Conservation (phyloP, 2,888 invertebrate species). For the Bedellia somnulentella region DNA sequence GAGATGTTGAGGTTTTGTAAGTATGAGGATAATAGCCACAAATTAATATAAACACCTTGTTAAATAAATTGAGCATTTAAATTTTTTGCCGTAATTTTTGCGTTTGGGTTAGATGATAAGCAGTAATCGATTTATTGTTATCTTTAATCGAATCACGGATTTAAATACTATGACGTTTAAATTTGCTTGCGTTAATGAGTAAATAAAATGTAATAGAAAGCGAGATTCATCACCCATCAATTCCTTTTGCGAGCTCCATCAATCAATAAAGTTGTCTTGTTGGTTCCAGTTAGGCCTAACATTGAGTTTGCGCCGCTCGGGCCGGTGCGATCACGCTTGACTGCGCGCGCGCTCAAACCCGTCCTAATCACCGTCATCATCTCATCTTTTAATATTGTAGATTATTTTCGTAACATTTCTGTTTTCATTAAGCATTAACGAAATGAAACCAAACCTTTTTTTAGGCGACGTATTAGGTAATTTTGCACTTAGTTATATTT, state of each 20-base stretch:
- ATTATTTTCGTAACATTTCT: conserved; percentile 36
- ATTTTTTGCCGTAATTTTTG: too few species aligned
- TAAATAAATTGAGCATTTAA: conserved; percentile 15
- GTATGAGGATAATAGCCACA: conserved; percentile 26
- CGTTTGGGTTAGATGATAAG: too few species aligned
- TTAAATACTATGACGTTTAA: too few species aligned
- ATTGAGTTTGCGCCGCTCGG: conserved; percentile 23
- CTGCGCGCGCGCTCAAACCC: conserved; percentile 22
- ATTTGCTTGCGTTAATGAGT: too few species aligned
- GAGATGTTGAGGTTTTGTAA: conserved; percentile 24
- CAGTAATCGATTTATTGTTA: too few species aligned
- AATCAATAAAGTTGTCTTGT: conserved; percentile 30
- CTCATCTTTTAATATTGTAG: conserved; percentile 40
- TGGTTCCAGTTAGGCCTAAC: conserved; percentile 48
- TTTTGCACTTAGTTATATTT: conserved; percentile 41
- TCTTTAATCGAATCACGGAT: too few species aligned
- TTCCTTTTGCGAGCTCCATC: conserved; percentile 33
- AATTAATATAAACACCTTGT: conserved; percentile 32
- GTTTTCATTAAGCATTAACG: conserved; percentile 2
- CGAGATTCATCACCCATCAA: conserved; percentile 30
- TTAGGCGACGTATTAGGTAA: conserved; percentile 51
- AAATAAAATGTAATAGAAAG: too few species aligned
- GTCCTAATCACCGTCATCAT: conserved; percentile 39
- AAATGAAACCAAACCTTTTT: conserved; percentile 16
- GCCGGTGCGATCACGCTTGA: conserved; percentile 31